Conservation (phyloP, 2,888 invertebrate genomes). For the Eudemis profundana region DNA sequence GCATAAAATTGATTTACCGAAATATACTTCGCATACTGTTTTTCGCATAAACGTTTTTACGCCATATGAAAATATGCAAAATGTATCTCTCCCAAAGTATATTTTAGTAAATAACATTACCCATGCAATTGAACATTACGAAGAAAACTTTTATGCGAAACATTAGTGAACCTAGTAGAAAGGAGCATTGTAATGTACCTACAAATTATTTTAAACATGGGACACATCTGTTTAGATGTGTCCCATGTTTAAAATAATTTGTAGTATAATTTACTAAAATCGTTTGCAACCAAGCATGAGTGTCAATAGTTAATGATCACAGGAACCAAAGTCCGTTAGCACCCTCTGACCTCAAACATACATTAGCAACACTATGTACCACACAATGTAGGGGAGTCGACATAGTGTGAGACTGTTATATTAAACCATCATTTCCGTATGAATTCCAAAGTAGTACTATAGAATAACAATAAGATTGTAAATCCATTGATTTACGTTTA, state of each 20-base stretch:
- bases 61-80: too few species aligned
- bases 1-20: too few species aligned
- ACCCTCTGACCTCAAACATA: slow-evolving; percentile 38
- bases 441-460: slow-evolving; percentile 32
- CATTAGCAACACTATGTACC: slow-evolving; percentile 21
- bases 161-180: too few species aligned
- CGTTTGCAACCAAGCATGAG: slow-evolving; percentile 12
- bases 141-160: too few species aligned
- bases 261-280: slow-evolving; percentile 16
- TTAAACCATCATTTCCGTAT: slow-evolving; percentile 40
- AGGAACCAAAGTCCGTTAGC: slow-evolving; percentile 42
- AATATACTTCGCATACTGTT: too few species aligned
- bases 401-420: slow-evolving; percentile 31
- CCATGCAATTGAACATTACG: too few species aligned
- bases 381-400: slow-evolving; percentile 5
- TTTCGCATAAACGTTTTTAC: too few species aligned
- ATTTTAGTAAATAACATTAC: too few species aligned
- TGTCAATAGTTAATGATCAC: slow-evolving; percentile 40
- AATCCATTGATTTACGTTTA: slow-evolving; percentile 44
- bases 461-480: slow-evolving; percentile 43
- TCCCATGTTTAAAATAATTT: not conserved
- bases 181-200: too few species aligned
- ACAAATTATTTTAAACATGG: not conserved
- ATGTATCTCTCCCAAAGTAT: too few species aligned
- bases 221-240: too few species aligned